These are phyloP conservation scores for Altica lythri DNA, from an alignment of 2,888 invertebrate genomes.

Conservation along the genomic window DNA sequence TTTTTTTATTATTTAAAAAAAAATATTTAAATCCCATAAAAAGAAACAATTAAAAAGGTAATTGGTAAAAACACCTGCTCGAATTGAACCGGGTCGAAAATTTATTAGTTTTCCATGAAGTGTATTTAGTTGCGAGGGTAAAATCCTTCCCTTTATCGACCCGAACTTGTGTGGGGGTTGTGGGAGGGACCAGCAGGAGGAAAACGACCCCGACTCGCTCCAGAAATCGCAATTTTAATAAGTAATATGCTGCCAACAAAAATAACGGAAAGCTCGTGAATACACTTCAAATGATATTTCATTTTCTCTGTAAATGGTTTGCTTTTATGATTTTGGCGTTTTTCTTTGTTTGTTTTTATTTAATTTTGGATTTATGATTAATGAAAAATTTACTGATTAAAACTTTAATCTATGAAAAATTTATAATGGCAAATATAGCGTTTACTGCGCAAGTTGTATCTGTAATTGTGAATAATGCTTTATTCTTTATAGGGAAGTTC, in stretches of 20 bases:
- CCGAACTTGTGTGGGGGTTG: constrained; percentile 16
- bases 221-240: constrained; percentile 34
- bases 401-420: too few relatives aligned
- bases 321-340: too few relatives aligned
- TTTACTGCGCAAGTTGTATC: too few relatives aligned
- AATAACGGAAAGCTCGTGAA: constrained; percentile 7
- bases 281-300: constrained; percentile 3
- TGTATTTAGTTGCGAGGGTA: constrained; percentile 36
- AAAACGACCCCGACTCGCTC: constrained; percentile 24
- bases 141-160: constrained; percentile 24
- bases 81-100: constrained; percentile 26
- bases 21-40: neutral
- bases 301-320: neutral
- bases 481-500: too few relatives aligned
- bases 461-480: too few relatives aligned
- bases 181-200: constrained; percentile 13
- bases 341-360: too few relatives aligned
- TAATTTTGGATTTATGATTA: too few relatives aligned
- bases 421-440: too few relatives aligned
- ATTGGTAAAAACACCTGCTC: constrained; percentile 32
- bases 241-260: constrained; percentile 27
- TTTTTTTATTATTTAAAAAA: neutral
- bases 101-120: constrained; percentile 41
- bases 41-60: neutral
- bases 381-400: too few relatives aligned